These are phyloP conservation scores for Eciton burchellii DNA, from an alignment of 1,140 invertebrate species.

Conservation along the genomic window DNA sequence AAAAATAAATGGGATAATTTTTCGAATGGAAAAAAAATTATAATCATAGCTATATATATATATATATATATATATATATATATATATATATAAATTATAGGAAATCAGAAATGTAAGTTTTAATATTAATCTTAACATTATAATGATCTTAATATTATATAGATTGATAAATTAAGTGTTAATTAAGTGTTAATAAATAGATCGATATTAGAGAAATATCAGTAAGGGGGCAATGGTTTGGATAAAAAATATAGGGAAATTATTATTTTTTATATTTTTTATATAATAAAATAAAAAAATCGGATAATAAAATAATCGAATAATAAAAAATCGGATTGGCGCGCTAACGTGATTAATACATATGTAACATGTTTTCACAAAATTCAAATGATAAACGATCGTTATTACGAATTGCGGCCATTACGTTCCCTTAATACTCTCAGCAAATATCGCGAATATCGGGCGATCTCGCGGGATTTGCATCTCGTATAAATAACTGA, in stretches of 20 bases:
- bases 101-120: no score
- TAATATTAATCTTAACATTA: no score
- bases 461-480: slow-evolving; percentile 25
- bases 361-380: not conserved
- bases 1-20: not conserved
- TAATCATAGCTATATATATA: no score
- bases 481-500: slow-evolving; percentile 23
- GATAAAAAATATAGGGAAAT: not conserved
- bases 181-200: not conserved
- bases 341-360: not conserved
- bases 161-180: not conserved
- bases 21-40: not conserved
- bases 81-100: no score
- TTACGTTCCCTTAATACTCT: slow-evolving; percentile 22
- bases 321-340: no score
- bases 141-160: not conserved
- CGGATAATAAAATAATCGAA: no score
- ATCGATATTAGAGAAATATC: no score
- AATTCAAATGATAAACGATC: not conserved
- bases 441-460: slow-evolving; percentile 13
- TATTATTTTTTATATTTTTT: no score
- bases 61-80: no score
- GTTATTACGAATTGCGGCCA: slow-evolving; percentile 16
- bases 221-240: not conserved
- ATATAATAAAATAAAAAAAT: no score